Evolutionary conservation across 2,113 vertebrate species (phyloP).

Genomic region (Nannobrachium achirus): DNA sequence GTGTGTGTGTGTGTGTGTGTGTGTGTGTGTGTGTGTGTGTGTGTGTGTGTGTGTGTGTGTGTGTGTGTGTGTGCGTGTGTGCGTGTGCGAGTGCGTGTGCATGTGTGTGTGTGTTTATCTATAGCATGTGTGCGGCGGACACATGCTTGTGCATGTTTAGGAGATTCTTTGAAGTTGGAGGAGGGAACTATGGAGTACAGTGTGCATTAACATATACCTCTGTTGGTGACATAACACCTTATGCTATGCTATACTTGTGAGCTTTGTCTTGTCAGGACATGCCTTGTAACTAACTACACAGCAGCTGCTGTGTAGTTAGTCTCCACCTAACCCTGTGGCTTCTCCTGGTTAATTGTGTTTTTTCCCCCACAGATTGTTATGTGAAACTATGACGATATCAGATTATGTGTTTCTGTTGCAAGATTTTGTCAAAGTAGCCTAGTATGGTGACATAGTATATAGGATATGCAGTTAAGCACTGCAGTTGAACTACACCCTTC

Average conservation of each 20-base stretch:
- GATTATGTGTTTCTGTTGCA: too few relatives aligned
- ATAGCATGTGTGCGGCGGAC: too few relatives aligned
- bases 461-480: too few relatives aligned
- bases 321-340: background rate
- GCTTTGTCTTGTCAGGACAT: slow-evolving; percentile 48
- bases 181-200: slow-evolving; percentile 11
- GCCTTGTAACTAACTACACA: slow-evolving; percentile 42
- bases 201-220: background rate
- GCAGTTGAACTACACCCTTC: too few relatives aligned
- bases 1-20: background rate
- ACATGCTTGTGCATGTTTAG: slow-evolving; percentile 1
- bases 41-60: slow-evolving; percentile 27
- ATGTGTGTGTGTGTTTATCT: background rate
- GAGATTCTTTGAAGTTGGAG: slow-evolving; percentile 43
- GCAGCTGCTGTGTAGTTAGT: slow-evolving; percentile 18
- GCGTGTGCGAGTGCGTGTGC: background rate
- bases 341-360: background rate
- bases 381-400: too few relatives aligned
- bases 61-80: slow-evolving; percentile 3
- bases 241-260: slow-evolving; percentile 26
- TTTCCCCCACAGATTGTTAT: too few relatives aligned
- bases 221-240: slow-evolving; percentile 18
- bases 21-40: background rate
- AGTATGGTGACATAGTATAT: too few relatives aligned
- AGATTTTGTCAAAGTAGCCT: too few relatives aligned